Base-by-base conservation (phyloP, 2,113 vertebrate species). In the Cyanoramphus novaezelandiae region DNA sequence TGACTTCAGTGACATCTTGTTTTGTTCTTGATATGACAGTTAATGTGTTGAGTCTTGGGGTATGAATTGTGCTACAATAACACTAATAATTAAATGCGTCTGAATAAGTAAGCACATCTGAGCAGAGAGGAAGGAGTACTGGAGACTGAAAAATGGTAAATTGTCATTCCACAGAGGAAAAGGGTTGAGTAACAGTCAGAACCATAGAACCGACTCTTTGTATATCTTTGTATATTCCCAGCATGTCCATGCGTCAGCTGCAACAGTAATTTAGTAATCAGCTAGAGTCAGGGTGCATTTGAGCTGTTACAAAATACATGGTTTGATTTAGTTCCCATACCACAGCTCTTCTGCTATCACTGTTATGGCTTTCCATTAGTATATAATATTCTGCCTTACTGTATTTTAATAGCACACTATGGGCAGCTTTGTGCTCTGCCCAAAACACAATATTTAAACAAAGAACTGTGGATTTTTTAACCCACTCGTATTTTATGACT, bases 231-330 rank as follows among this genome's bases (percentile, higher is more conserved):
- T 84, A 28, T 50, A 94, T 93, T 95, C 94, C 60, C 60, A 81
- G 75, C 85, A 88, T 93, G 82, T 93, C 68, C 64, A 20, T 64
- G 64, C 68, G 70, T 68, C 75, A 93, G 63, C 85, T 81, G 70
- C 63, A 90, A 85, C 71, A 70, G 88, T 77, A 88, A 94, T 92
- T 92, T 88, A 88, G 94, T 63, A 88, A 97, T 95, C 92, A 88
- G 91, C 87, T 84, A 79, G 92, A 94, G 79, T 65, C 90, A 94
- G 85, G 46, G 55, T 83, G 75, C 50, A 68, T 93, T 93, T 91
- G 52, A 94, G 75, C 82, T 95, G 75, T 92, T 93, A 68, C 31
- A 83, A 92, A 96, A 86, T 72, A 77, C 64, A 75, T 63, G 60
- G 85, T 55, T 96, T 93, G 92, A 50, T 82, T 88, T 92, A 88